Evolutionary conservation across 2,113 vertebrate genomes (phyloP).

Genomic region (Hassar affinis): DNA sequence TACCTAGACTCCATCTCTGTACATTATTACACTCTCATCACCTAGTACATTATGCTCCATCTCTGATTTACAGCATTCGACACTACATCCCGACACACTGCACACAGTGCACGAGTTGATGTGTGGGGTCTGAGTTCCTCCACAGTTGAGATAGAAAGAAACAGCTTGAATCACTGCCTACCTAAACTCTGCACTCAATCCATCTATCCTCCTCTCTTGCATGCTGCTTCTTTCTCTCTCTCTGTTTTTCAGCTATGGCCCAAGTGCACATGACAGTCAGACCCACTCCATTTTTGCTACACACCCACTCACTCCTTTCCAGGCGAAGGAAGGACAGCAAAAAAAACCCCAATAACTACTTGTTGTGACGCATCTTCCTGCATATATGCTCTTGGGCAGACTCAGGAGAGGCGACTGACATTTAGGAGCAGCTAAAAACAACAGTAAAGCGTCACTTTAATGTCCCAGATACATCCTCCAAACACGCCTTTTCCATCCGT

Average conservation of each 20-base stretch:
- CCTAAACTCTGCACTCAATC: conserved; percentile 40
- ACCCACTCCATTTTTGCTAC: conserved; percentile 35
- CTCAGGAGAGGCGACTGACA: conserved; percentile 73
- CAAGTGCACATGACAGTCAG: conserved; percentile 48
- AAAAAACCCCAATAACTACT: conserved; percentile 26
- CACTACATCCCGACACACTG: neutral
- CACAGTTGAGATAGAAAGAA: conserved; percentile 34
- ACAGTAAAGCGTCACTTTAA: conserved; percentile 70
- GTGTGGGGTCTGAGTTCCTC: conserved; percentile 7
- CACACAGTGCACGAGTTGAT: conserved; percentile 27
- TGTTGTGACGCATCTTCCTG: conserved; percentile 56
- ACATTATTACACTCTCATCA: too few species aligned
- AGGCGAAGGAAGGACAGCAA: conserved; percentile 60
- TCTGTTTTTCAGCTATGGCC: conserved; percentile 35
- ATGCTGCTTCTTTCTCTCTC: conserved; percentile 31
- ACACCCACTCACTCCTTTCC: conserved; percentile 37
- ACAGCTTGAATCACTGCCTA: conserved; percentile 39
- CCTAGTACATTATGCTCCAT: neutral
- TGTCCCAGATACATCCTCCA: conserved; percentile 71
- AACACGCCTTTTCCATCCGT: conserved; percentile 81
- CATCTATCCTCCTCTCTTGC: conserved; percentile 47
- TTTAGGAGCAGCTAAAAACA: conserved; percentile 73
- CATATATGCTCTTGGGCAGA: conserved; percentile 57
- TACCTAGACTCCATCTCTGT: too few species aligned
- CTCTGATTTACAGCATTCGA: neutral